phyloP scores from a whole-genome alignment of 2,797 vertebrate genomes.

The Poliocrania exsul region DNA sequence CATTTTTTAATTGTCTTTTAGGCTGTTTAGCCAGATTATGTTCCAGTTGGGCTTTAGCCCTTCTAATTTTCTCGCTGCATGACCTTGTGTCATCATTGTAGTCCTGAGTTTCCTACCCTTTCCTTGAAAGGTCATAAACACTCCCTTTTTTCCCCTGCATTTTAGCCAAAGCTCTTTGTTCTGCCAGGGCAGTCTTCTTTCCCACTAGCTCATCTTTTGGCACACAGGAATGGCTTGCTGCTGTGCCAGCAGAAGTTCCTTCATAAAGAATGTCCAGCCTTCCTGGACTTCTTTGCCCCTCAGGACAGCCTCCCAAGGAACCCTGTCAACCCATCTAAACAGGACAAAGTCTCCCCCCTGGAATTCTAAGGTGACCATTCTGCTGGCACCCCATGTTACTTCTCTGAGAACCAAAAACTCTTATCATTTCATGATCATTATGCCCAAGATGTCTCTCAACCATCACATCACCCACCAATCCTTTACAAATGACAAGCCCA shows the following conservation, averaged over 20 bases:
- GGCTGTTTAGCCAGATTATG: not conserved
- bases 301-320: not conserved
- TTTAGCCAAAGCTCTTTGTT: not conserved
- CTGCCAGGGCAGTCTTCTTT: not conserved
- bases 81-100: not conserved
- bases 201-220: not conserved
- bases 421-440: not conserved
- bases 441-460: not conserved
- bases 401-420: not conserved
- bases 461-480: not conserved
- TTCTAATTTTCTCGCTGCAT: not conserved
- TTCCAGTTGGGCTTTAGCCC: not conserved
- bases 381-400: not conserved
- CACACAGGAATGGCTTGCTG: not conserved
- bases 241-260: not conserved
- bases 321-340: not conserved
- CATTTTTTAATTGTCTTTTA: not conserved
- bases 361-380: not conserved
- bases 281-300: not conserved
- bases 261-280: not conserved
- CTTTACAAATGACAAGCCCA: not conserved
- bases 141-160: not conserved
- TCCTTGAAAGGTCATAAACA: not conserved
- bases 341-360: not conserved
- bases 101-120: not conserved